These are phyloP conservation scores for Venusia cambrica DNA, from an alignment of 2,888 invertebrate genomes.

Conservation along the genomic window DNA sequence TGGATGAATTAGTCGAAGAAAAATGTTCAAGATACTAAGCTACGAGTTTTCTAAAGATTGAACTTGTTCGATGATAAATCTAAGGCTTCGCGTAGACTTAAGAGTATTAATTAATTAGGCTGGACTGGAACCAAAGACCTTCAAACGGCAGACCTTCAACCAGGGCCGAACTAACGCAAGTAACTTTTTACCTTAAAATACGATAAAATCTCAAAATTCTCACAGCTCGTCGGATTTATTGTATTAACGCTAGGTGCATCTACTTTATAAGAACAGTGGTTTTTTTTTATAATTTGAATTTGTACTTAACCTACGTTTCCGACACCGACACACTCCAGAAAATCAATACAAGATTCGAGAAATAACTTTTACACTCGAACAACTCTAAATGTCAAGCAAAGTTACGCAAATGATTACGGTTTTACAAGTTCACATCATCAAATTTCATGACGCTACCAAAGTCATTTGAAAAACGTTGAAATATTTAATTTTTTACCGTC, in stretches of 20 bases:
- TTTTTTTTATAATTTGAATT: constrained; percentile 76
- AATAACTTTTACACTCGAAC: constrained; percentile 46
- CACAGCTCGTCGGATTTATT: constrained; percentile 81
- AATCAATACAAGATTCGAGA: constrained; percentile 50
- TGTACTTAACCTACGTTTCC: constrained; percentile 76
- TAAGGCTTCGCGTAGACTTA: constrained; percentile 60
- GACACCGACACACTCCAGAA: constrained; percentile 46
- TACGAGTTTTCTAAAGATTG: constrained; percentile 43
- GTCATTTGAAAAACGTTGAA: constrained; percentile 31
- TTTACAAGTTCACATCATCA: constrained; percentile 28
- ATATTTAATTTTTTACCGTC: constrained; percentile 24
- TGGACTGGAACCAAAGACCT: constrained; percentile 57
- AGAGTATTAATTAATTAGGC: constrained; percentile 70
- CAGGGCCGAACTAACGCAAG: constrained; percentile 61
- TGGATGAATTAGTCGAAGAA: constrained; percentile 38
- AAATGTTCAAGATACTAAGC: constrained; percentile 45
- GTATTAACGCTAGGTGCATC: constrained; percentile 79
- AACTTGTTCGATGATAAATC: constrained; percentile 56
- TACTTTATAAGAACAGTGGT: constrained; percentile 81
- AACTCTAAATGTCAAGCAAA: constrained; percentile 38
- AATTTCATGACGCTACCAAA: constrained; percentile 30
- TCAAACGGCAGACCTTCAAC: constrained; percentile 50
- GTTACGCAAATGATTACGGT: constrained; percentile 25
- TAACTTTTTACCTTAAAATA: constrained; percentile 66
- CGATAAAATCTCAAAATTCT: constrained; percentile 81